phyloP scores from a whole-genome alignment of 2,113 vertebrate genomes.

The Cryptotis parvus region DNA sequence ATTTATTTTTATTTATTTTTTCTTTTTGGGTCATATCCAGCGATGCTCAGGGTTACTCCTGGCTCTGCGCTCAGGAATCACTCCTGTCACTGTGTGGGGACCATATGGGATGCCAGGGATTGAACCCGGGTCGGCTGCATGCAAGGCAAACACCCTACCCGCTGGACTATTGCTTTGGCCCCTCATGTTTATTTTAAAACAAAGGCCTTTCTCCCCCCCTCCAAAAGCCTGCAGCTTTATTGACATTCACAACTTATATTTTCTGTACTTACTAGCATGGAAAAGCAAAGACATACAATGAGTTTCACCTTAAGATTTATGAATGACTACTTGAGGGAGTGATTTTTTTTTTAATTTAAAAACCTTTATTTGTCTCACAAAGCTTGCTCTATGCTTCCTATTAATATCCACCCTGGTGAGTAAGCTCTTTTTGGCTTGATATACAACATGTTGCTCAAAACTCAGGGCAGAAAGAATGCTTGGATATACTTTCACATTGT shows the following conservation, averaged over 20 bases:
- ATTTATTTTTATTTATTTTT: too few species aligned
- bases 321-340: conserved; percentile 40
- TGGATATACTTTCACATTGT: conserved; percentile 29
- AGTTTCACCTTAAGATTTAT: conserved; percentile 52
- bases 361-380: conserved; percentile 52
- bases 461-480: conserved; percentile 13
- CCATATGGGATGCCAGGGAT: too few species aligned
- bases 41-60: too few species aligned
- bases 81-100: too few species aligned
- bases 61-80: too few species aligned
- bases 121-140: too few species aligned
- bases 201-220: conserved; percentile 16
- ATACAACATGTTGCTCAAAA: conserved; percentile 29
- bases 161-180: too few species aligned
- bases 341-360: conserved; percentile 63
- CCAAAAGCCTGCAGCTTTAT: conserved; percentile 4
- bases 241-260: conserved; percentile 61
- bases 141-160: too few species aligned
- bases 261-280: conserved; percentile 39
- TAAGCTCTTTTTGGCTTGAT: background rate
- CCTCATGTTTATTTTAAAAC: conserved; percentile 56
- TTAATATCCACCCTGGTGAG: conserved; percentile 31
- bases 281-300: conserved; percentile 24
- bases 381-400: conserved; percentile 26
- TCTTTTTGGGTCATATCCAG: too few species aligned